Percentiles rank a stretch among this genome's conserved stretches.
Conservation (phyloP, 2,888 invertebrate genomes). For the Stenodema calcarata region DNA sequence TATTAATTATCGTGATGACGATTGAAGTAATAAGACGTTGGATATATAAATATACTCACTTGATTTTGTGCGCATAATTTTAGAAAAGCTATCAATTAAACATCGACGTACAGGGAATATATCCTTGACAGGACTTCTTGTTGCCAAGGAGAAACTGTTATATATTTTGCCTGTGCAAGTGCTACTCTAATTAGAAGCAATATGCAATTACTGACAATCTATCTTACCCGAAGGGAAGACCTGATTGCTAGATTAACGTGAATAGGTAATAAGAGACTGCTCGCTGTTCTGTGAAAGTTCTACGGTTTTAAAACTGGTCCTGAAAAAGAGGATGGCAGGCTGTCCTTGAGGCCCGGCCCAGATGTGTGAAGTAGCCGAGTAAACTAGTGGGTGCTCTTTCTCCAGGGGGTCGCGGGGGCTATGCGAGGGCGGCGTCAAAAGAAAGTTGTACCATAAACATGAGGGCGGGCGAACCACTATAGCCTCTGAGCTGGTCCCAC, state of each 20-base stretch:
- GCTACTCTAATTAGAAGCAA: conserved; percentile 13
- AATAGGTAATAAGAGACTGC: conserved; percentile 41
- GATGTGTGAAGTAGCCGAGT: conserved; percentile 34
- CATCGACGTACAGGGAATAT: background rate
- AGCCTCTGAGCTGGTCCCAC: background rate
- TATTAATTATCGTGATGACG: background rate
- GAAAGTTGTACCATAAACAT: conserved; percentile 42
- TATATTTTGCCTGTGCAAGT: background rate
- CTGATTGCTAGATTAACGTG: conserved; percentile 35
- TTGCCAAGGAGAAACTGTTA: background rate
- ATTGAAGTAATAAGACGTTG: background rate
- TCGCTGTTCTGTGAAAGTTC: conserved; percentile 35
- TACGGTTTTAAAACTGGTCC: conserved; percentile 40
- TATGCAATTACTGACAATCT: conserved; percentile 15
- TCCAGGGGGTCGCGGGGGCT: background rate
- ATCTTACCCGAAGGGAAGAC: conserved; percentile 22
- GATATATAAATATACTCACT: no score
- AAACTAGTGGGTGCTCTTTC: conserved; percentile 44
- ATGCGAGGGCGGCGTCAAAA: conserved; percentile 39
- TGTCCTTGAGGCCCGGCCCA: conserved; percentile 36
- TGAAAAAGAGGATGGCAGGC: background rate
- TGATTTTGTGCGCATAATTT: no score
- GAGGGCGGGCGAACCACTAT: background rate
- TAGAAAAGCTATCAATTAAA: background rate
- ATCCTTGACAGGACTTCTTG: background rate